Evolutionary conservation across 1,140 invertebrate genomes (phyloP), one percentile per base, ranked within the genome.

Genomic region (Diabrotica undecimpunctata): DNA sequence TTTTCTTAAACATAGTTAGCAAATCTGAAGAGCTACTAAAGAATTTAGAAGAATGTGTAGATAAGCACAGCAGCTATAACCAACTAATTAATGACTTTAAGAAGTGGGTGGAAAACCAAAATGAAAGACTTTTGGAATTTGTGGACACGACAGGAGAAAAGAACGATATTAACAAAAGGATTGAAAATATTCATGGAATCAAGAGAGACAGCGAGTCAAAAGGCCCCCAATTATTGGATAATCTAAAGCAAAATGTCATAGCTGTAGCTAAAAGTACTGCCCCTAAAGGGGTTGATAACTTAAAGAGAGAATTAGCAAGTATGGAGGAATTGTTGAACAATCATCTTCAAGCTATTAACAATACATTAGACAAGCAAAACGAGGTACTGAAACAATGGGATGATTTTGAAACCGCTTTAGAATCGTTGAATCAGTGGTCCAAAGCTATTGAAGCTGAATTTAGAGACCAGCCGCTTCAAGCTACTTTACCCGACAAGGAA

Each of bases 21-120:
- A 95, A 94, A 77, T 96, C 94, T 0, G 88, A 93, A 79, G 89
- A 92, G 72, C 82, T 97, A 5, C 81, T 96, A 54, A 87, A 90
- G 54, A 92, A 93, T 75, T 82, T 97, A 37, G 93, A 96, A 71
- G 85, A 88, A 46, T 93, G 92, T 77, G 92, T 95, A 0, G 87
- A 91, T 62, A 92, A 91, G 67, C 95, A 98, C 75, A 88, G 88
- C 73, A 85, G 90, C 61, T 87, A 93, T 39, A 89, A 91, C 65
- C 80, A 86, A 14, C 80, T 88, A 36, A 86, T 90, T 61, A 87
- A 89, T 70, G 82, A 84, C 12, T 91, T 92, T 72, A 88, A 88
- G 69, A 88, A 93, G 67, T 95, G 92, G 90, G 75, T 94, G 12
- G 84, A 83, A 46, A 81, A 82, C n/a, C 89, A 93, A 76, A 86